Evolutionary conservation across 2,113 vertebrate genomes (phyloP), one percentile per base, ranked within the genome.

Genomic region (Pelecanus crispus): DNA sequence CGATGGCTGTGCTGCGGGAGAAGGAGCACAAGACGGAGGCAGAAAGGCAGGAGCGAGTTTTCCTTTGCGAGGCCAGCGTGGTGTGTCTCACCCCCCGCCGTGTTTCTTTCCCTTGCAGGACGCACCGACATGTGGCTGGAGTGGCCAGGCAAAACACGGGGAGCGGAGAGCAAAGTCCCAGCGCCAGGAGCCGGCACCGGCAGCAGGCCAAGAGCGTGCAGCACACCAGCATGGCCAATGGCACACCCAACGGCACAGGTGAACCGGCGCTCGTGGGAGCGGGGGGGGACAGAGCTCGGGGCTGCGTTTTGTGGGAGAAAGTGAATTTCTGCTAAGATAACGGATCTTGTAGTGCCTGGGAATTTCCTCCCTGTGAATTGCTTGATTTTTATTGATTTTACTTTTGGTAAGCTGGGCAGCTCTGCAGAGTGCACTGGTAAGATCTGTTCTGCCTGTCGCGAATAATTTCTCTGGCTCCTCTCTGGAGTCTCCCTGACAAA

Each of bases 121-220:
- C 91, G 1, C 98, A 98, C 94, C 98, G 98, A 55, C 98, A 97
- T 28, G 98, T 73, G 6, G 95, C 88, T 7, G 95, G 86, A 26
- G 97, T 73, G 16, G 94, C 97, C 6, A 98, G 98, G 95, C 96
- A 97, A 0, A 91, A 6, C 62, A 8, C 98, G 2, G 95, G 97
- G 52, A 85, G 88, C 0, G 96, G 97, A 20, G 99, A 99, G 92
- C 98, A 98, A 59, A 97, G 96, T 71, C 94, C 98, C 2, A 74
- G 94, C 2, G 12, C 96, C 22, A 95, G 98, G 75, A 97, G n/a
- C 87, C 96, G 94, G 66, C 98, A 94, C 50, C 97, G 89, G 47
- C 98, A 97, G 78, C 97, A 97, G 58, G 45, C 96, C 94, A 99
- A 99, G 94, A 42, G 77, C 84, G 85, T 82, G 2, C 96, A 90